Evolutionary conservation across 1,140 invertebrate genomes (phyloP).

Genomic region (Drosophila oshimai): DNA sequence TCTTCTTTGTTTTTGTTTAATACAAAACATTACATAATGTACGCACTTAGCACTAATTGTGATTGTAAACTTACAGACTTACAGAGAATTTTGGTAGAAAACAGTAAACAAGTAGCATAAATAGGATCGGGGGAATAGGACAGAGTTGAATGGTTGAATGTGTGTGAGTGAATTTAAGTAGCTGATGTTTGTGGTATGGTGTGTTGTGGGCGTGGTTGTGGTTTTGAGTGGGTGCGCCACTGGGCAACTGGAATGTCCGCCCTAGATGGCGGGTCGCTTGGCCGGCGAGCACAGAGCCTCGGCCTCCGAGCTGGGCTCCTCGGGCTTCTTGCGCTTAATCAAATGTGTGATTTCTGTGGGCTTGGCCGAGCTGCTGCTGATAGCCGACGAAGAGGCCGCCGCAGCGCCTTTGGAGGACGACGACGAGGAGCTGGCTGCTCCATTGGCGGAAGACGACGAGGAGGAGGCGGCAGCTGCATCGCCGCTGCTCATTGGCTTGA

Average conservation of each 20-base stretch:
- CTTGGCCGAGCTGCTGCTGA: conserved; percentile 73
- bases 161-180: conserved; percentile 22
- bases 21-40: conserved; percentile 63
- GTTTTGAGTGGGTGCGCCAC: conserved; percentile 17
- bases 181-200: conserved; percentile 19
- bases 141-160: conserved; percentile 25
- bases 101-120: conserved; percentile 66
- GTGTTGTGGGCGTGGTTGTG: conserved; percentile 19
- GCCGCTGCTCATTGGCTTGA: conserved; percentile 63
- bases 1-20: conserved; percentile 42
- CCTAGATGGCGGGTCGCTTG: conserved; percentile 70
- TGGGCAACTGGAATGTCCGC: conserved; percentile 64
- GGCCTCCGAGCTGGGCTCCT: conserved; percentile 74
- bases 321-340: conserved; percentile 82
- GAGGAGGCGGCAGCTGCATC: conserved; percentile 54
- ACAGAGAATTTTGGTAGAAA: conserved; percentile 62
- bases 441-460: conserved; percentile 42
- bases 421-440: conserved; percentile 45
- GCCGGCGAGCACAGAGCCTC: conserved; percentile 73
- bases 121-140: conserved; percentile 32
- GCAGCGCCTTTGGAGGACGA: conserved; percentile 26
- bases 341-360: conserved; percentile 81
- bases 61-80: conserved; percentile 76
- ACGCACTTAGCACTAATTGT: conserved; percentile 76
- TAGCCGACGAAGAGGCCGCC: conserved; percentile 49